Conservation (phyloP, 2,113 vertebrate species). For the Pseudorectes ferrugineus region DNA sequence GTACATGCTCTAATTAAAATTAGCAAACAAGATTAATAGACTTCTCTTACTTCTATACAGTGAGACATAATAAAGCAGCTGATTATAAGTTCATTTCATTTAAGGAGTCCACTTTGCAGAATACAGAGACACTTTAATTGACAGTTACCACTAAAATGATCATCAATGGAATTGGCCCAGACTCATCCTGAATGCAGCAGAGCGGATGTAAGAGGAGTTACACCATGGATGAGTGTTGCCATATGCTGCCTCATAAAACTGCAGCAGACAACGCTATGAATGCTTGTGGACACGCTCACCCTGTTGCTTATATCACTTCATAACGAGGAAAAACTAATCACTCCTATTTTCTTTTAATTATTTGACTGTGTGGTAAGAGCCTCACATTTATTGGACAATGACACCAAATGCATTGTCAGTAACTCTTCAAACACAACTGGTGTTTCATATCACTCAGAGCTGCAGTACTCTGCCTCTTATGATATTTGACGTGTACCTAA, state of each 20-base stretch:
- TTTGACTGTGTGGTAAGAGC: background rate
- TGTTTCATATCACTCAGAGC: background rate
- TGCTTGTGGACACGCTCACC: background rate
- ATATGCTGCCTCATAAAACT: background rate
- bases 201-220: background rate
- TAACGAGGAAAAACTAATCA: background rate
- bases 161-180: background rate
- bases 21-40: slow-evolving; percentile 53
- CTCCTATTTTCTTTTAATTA: background rate
- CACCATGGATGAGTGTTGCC: background rate
- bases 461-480: background rate
- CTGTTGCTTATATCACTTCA: background rate
- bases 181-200: background rate
- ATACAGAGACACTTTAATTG: slow-evolving; percentile 12
- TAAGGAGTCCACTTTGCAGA: slow-evolving; percentile 1
- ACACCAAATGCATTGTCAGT: background rate
- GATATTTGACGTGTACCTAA: background rate
- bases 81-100: slow-evolving; percentile 1
- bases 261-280: background rate
- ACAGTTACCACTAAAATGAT: background rate
- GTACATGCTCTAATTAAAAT: slow-evolving; percentile 28
- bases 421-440: background rate
- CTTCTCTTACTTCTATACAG: background rate
- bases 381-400: background rate
- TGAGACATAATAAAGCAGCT: background rate